Conservation (phyloP, 2,888 invertebrate species). For the Acrobasis suavella region DNA sequence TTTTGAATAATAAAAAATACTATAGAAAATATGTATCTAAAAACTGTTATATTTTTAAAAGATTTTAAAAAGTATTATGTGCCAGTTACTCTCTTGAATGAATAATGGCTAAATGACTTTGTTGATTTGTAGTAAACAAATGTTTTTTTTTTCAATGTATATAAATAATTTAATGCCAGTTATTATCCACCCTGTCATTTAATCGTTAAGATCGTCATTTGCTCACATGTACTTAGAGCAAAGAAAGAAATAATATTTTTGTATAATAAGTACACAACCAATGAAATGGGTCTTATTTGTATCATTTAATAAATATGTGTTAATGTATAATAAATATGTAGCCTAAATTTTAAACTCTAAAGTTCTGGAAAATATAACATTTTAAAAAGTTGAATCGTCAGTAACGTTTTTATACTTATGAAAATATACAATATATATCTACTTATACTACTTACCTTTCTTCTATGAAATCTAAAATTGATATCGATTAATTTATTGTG, state of each 20-base stretch:
- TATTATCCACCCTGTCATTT: not conserved
- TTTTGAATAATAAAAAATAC: too few species aligned
- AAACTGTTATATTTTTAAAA: too few species aligned
- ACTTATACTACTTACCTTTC: constrained; percentile 21
- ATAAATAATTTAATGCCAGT: too few species aligned
- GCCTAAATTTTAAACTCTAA: constrained; percentile 60
- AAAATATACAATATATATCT: constrained; percentile 51
- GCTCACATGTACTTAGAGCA: not conserved
- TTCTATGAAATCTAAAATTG: constrained; percentile 30
- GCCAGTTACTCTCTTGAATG: too few species aligned
- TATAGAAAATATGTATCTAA: too few species aligned
- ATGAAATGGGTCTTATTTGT: constrained; percentile 47
- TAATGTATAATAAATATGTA: constrained; percentile 55
- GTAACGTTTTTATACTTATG: constrained; percentile 67
- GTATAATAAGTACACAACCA: not conserved
- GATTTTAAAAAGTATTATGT: too few species aligned
- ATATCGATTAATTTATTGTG: constrained; percentile 45
- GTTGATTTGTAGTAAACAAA: too few species aligned
- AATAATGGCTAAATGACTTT: too few species aligned
- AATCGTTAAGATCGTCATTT: not conserved
- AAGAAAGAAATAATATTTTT: too few species aligned
- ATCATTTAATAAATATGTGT: constrained; percentile 53
- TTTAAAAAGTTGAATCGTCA: constrained; percentile 53
- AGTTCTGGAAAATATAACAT: constrained; percentile 45
- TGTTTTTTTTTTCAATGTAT: too few species aligned